Evolutionary conservation across 2,888 invertebrate genomes (phyloP).

Genomic region (Ichneumoninae sp.): DNA sequence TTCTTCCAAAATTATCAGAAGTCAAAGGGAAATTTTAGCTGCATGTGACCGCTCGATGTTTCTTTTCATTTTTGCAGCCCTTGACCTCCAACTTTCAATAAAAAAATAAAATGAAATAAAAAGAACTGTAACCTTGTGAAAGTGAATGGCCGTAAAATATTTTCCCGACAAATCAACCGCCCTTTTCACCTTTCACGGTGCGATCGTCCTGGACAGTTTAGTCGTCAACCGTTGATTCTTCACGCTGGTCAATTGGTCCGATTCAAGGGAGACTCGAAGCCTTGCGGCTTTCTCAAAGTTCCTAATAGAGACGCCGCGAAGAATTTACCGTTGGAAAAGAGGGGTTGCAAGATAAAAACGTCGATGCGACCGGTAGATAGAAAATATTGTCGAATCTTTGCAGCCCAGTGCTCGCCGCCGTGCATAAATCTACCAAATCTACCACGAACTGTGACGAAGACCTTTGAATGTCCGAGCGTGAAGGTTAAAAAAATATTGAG

Average conservation of each 20-base stretch:
- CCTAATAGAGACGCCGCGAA: slow-evolving; percentile 61
- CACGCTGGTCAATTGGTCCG: slow-evolving; percentile 43
- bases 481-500: slow-evolving; percentile 77
- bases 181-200: slow-evolving; percentile 28
- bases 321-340: slow-evolving; percentile 17
- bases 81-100: neutral
- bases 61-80: neutral
- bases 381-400: slow-evolving; percentile 7
- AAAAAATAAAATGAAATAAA: neutral
- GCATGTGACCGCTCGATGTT: too few relatives aligned
- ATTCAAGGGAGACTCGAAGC: slow-evolving; percentile 1
- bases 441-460: slow-evolving; percentile 76
- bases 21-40: too few relatives aligned
- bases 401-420: slow-evolving; percentile 27
- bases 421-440: slow-evolving; percentile 73
- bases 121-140: neutral
- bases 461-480: slow-evolving; percentile 9
- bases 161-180: slow-evolving; percentile 16
- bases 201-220: slow-evolving; percentile 6
- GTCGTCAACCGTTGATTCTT: slow-evolving; percentile 33
- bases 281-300: slow-evolving; percentile 42
- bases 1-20: too few relatives aligned
- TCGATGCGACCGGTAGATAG: neutral
- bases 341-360: slow-evolving; percentile 2
- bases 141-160: neutral